Evolutionary conservation across 2,113 vertebrate genomes (phyloP), one percentile per base, ranked within the genome.

Genomic region (Dicaeum eximium): DNA sequence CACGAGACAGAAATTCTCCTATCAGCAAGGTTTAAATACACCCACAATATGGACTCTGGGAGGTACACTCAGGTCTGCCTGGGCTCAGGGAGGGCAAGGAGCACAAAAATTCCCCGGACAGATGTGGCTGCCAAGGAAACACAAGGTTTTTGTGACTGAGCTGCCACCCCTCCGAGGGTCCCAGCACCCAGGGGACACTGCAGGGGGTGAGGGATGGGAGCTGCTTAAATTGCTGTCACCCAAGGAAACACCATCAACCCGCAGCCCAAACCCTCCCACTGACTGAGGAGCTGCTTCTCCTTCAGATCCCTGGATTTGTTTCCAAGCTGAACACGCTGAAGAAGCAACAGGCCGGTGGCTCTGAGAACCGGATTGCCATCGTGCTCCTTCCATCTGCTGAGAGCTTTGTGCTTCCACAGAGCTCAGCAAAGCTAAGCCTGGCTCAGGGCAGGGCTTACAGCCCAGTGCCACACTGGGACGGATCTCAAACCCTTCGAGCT

Each of bases 21-120:
- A 19, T 31, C 3, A 58, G 15, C 14, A 80, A 53, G 42, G 16
- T 60, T 40, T 13, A 3, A 64, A 69, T 0, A 9, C 40, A 40
- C 5, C 6, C 6, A 15, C 10, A 20, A 2, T 2, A 7, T 0
- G 0, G 30, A 18, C 45, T 61, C 7, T 4, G 11, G 11, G 35
- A 71, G n/a, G 24, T 1, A 38, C 21, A 7, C 7, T 4, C 67
- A 24, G 18, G 7, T 25, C 51, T 57, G 16, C 61, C 51, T 31
- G 60, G 40, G 19, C 28, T n/a, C 60, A 2, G 15, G 50, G 50
- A 42, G 25, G 16, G 27, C 15, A 47, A 35, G 19, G 57, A 54
- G 15, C 25, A 45, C 25, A 16, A 33, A 53, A 80, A 88, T 11
- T 33, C 61, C 40, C 71, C 1, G 5, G 27, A 10, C 8, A 15